Percentiles rank a stretch among this genome's conserved stretches.
Conservation (phyloP, 2,888 invertebrate species). For the Ectropis crepuscularia region DNA sequence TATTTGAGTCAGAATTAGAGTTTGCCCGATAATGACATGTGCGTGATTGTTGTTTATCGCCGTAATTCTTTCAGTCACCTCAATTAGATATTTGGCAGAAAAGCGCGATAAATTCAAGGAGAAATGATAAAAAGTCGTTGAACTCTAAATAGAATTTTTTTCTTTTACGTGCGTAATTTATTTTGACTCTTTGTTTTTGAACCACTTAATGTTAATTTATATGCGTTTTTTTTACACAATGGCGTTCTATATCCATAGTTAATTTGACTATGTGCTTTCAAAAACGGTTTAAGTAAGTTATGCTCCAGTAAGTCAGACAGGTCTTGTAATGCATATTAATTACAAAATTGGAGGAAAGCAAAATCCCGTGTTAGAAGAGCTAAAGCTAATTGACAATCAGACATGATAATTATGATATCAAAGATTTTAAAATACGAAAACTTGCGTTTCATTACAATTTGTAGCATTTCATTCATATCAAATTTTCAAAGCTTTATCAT, state of each 20-base stretch:
- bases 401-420: too few relatives aligned
- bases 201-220: constrained; percentile 4
- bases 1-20: constrained; percentile 11
- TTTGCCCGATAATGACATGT: constrained; percentile 16
- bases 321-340: too few relatives aligned
- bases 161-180: constrained; percentile 3
- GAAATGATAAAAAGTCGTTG: constrained; percentile 75
- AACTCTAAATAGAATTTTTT: constrained; percentile 66
- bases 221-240: constrained; percentile 6
- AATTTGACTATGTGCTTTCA: constrained; percentile 12
- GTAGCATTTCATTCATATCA: too few relatives aligned
- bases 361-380: too few relatives aligned
- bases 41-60: constrained; percentile 32
- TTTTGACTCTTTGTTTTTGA: background rate
- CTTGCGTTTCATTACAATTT: too few relatives aligned
- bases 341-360: too few relatives aligned
- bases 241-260: constrained; percentile 4
- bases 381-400: too few relatives aligned
- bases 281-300: constrained; percentile 7
- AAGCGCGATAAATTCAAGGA: constrained; percentile 74
- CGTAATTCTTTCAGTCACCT: constrained; percentile 38
- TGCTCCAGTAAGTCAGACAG: constrained; percentile 5
- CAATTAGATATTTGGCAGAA: constrained; percentile 56
- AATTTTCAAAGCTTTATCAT: too few relatives aligned
- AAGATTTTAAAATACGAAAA: too few relatives aligned